phyloP scores from a whole-genome alignment of 2,888 invertebrate genomes.

The Yponomeuta evonymella region DNA sequence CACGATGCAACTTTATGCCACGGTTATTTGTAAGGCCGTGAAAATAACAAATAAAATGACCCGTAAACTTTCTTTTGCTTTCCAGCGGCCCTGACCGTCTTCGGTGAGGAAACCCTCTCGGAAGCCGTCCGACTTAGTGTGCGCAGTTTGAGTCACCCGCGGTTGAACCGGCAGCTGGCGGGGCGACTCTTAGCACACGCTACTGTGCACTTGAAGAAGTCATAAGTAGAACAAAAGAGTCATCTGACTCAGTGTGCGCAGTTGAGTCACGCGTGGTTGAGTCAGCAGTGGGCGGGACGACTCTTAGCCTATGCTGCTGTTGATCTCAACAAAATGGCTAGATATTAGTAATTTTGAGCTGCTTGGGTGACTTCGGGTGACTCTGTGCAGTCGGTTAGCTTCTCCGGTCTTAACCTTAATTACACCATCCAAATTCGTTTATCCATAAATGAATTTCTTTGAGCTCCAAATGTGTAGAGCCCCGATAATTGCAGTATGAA shows the following conservation, averaged over 20 bases:
- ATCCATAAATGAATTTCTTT: too few species aligned
- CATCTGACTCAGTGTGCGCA: slow-evolving; percentile 19
- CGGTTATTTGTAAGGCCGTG: too few species aligned
- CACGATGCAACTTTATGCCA: too few species aligned
- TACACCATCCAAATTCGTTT: too few species aligned
- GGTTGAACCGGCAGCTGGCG: slow-evolving; percentile 32
- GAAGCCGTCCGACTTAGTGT: slow-evolving; percentile 35
- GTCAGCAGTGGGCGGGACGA: slow-evolving; percentile 23
- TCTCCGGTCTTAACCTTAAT: too few species aligned
- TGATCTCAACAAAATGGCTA: too few species aligned
- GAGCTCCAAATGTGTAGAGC: too few species aligned
- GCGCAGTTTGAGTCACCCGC: slow-evolving; percentile 40
- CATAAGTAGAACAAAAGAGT: neutral
- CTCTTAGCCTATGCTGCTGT: slow-evolving; percentile 18
- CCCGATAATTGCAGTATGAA: too few species aligned
- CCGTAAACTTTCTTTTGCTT: slow-evolving; percentile 17
- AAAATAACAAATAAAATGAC: too few species aligned
- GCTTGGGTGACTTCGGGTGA: too few species aligned
- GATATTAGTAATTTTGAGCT: too few species aligned
- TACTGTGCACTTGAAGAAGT: slow-evolving; percentile 32
- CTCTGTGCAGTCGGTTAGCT: too few species aligned
- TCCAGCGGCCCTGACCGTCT: slow-evolving; percentile 40
- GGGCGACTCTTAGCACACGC: neutral
- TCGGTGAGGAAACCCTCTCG: slow-evolving; percentile 45
- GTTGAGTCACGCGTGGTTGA: slow-evolving; percentile 43